Conservation (phyloP, 1,140 invertebrate genomes). For the Bombus fervidus region DNA sequence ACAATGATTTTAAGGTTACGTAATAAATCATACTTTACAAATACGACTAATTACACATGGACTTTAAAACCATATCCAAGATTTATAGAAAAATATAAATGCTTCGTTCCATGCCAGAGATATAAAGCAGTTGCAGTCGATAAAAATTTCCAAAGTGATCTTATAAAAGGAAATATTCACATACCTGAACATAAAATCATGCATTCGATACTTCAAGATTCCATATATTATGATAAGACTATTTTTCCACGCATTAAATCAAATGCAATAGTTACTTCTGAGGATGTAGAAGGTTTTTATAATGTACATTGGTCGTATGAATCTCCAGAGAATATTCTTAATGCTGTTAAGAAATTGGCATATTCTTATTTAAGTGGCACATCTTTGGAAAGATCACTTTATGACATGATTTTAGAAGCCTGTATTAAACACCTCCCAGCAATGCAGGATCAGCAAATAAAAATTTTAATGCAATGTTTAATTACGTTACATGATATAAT, state of each 20-base stretch:
- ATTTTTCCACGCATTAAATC: not conserved
- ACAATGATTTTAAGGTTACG: slow-evolving; percentile 20
- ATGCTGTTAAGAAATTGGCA: slow-evolving; percentile 75
- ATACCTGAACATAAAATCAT: not conserved
- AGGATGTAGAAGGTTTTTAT: slow-evolving; percentile 68
- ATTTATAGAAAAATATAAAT: not conserved
- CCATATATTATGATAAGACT: not conserved
- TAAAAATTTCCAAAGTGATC: accelerated
- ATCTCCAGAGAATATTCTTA: slow-evolving; percentile 70
- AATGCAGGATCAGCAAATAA: slow-evolving; percentile 42
- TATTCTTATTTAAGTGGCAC: slow-evolving; percentile 73
- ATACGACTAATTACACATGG: not conserved
- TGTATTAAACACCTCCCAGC: slow-evolving; percentile 71
- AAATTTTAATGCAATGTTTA: slow-evolving; percentile 51
- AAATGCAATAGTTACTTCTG: slow-evolving; percentile 46
- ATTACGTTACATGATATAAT: slow-evolving; percentile 45
- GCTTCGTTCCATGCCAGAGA: not conserved
- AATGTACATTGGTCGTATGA: slow-evolving; percentile 71
- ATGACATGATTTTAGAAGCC: slow-evolving; percentile 77
- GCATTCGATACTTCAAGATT: not conserved
- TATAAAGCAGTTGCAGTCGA: too few species aligned
- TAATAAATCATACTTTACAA: not conserved
- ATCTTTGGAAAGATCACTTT: slow-evolving; percentile 73
- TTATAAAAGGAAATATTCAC: accelerated
- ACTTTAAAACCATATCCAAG: not conserved